These are phyloP conservation scores for Lamellibrachia satsuma DNA, from an alignment of 2,888 invertebrate species.

Conservation along the genomic window DNA sequence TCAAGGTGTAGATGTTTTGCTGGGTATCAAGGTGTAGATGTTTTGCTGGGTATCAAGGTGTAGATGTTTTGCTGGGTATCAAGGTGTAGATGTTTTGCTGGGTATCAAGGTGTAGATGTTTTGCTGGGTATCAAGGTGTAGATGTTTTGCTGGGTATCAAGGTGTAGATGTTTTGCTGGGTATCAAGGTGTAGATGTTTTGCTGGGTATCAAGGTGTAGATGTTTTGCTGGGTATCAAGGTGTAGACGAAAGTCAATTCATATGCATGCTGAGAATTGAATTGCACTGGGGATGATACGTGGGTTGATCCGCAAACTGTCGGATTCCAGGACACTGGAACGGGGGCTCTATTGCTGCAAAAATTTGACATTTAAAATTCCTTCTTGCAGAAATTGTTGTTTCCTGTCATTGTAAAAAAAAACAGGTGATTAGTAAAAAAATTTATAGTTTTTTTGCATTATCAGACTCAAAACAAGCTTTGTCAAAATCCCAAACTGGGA, in stretches of 20 bases:
- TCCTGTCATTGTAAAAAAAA: too few species aligned
- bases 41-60: neutral
- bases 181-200: neutral
- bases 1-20: neutral
- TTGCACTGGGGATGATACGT: neutral
- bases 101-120: neutral
- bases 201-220: neutral
- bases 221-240: neutral
- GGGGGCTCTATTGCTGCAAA: too few species aligned
- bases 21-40: neutral
- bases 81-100: neutral
- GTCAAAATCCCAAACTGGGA: too few species aligned
- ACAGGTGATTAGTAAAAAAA: too few species aligned
- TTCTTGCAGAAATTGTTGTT: too few species aligned
- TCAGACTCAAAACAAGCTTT: too few species aligned
- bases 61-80: neutral
- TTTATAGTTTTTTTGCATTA: too few species aligned
- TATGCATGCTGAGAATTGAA: constrained; percentile 1
- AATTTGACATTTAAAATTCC: too few species aligned
- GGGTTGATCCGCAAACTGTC: neutral
- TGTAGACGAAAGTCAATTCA: neutral
- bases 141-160: neutral
- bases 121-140: neutral
- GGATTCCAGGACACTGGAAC: neutral
- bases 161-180: neutral